Evolutionary conservation across 2,888 invertebrate genomes (phyloP).

Genomic region (Anagyrus pseudococci): DNA sequence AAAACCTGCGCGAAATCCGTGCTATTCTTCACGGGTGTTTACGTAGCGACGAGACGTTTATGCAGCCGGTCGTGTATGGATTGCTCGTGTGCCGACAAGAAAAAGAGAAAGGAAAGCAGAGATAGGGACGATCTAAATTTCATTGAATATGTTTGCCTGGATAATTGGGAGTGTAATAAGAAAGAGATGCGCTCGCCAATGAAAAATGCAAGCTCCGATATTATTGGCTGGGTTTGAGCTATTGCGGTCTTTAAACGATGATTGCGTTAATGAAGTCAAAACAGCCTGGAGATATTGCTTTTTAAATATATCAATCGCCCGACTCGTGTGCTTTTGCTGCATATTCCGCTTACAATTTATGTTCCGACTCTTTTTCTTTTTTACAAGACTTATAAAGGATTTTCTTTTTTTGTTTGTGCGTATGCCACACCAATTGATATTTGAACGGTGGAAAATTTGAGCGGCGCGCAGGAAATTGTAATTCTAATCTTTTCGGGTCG

Average conservation of each 20-base stretch:
- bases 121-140: neutral
- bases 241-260: neutral
- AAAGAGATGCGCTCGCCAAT: neutral
- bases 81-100: too few relatives aligned
- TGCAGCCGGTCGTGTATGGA: neutral
- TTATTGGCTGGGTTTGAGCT: neutral
- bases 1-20: slow-evolving; percentile 1
- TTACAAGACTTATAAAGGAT: too few relatives aligned
- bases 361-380: too few relatives aligned
- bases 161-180: neutral
- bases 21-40: neutral
- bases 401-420: too few relatives aligned
- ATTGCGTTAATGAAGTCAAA: neutral
- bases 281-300: too few relatives aligned
- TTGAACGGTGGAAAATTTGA: too few relatives aligned
- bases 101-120: neutral
- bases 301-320: too few relatives aligned
- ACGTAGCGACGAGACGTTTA: neutral
- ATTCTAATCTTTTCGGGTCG: too few relatives aligned
- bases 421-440: too few relatives aligned
- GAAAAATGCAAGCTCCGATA: neutral
- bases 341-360: too few relatives aligned
- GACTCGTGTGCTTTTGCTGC: too few relatives aligned
- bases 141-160: neutral
- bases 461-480: too few relatives aligned